Evolutionary conservation across 2,888 invertebrate species (phyloP).

Genomic region (Rotaria macrura): DNA sequence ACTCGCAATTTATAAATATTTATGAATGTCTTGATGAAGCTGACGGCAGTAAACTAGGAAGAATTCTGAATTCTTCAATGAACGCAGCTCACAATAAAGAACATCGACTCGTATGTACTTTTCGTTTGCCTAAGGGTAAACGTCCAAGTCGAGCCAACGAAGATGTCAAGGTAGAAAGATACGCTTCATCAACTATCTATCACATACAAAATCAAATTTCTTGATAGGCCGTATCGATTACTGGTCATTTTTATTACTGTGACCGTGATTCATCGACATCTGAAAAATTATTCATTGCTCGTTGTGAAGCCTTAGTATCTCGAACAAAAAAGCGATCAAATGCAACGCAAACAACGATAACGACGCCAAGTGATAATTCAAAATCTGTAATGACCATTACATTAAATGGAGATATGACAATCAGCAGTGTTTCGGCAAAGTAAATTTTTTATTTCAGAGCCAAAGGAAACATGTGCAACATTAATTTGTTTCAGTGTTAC

Average conservation of each 20-base stretch:
- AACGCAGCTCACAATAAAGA: not conserved
- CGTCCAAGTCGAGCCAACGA: not conserved
- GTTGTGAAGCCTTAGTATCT: not conserved
- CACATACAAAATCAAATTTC: not conserved
- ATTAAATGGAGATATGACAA: not conserved
- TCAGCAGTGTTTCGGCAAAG: not conserved
- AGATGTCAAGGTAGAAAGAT: not conserved
- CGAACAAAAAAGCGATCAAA: not conserved
- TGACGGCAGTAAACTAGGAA: not conserved
- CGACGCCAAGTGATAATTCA: not conserved
- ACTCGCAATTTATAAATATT: not conserved
- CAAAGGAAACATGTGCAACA: no score
- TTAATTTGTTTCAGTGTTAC: not conserved
- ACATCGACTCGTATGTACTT: not conserved
- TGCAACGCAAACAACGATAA: not conserved
- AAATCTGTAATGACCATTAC: not conserved
- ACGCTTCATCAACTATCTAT: not conserved
- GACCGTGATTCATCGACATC: not conserved
- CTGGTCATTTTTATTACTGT: not conserved
- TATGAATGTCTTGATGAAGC: not conserved
- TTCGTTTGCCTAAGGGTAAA: not conserved
- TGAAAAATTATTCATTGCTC: constrained; percentile 1
- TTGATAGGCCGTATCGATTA: not conserved
- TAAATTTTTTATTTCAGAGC: not conserved
- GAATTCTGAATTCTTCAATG: not conserved